Conservation (phyloP, 2,797 vertebrate genomes). For the Falco biarmicus region DNA sequence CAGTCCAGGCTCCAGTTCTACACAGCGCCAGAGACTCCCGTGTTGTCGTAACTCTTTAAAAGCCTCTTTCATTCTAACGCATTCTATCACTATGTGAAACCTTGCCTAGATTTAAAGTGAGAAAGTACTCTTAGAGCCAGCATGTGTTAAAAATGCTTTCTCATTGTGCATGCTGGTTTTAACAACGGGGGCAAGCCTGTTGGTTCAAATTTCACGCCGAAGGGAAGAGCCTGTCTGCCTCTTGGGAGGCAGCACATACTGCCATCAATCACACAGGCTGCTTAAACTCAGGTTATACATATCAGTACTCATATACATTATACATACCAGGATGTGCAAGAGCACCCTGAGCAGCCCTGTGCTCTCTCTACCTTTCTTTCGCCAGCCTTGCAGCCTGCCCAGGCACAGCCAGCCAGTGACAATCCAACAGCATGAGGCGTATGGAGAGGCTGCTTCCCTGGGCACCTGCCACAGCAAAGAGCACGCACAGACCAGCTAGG, state of each 20-base stretch:
- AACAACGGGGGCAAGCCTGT: rapidly evolving
- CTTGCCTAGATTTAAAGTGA: neutral
- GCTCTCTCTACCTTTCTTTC: neutral
- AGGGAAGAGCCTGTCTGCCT: neutral
- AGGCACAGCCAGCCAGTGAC: neutral
- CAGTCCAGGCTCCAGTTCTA: neutral
- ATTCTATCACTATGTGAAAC: neutral
- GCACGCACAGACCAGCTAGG: rapidly evolving
- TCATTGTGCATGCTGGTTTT: neutral
- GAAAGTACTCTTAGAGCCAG: neutral
- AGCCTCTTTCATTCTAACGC: neutral
- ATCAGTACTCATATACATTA: neutral
- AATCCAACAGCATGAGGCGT: neutral
- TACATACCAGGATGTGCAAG: neutral
- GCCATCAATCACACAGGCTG: neutral
- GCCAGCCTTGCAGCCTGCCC: neutral
- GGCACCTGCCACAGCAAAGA: neutral
- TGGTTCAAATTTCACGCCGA: neutral
- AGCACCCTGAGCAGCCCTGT: neutral
- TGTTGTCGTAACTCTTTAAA: neutral
- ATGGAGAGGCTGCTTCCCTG: neutral
- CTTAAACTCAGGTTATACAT: neutral
- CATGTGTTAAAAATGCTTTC: neutral
- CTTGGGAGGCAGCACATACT: neutral
- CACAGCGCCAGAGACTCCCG: neutral